Conservation (phyloP, 2,888 invertebrate species). For the Trissolcus japonicus region DNA sequence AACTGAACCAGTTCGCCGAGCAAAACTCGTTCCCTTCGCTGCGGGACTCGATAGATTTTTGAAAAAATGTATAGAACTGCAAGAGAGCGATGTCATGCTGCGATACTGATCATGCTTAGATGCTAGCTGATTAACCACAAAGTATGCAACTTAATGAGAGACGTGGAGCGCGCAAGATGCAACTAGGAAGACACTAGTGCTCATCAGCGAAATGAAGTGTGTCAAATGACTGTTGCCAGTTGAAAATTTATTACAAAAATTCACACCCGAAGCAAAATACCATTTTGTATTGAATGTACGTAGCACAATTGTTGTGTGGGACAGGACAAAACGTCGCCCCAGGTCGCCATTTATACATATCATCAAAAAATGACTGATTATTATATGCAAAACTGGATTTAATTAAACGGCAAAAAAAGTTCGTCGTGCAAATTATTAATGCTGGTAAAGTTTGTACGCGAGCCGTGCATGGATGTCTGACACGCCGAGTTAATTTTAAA, state of each 20-base stretch:
- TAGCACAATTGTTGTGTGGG: neutral
- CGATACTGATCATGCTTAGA: neutral
- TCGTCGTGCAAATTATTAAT: neutral
- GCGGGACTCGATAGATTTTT: too few species aligned
- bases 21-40: too few species aligned
- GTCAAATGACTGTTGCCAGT: conserved; percentile 14
- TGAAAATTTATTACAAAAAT: conserved; percentile 17
- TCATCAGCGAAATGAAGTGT: conserved; percentile 37
- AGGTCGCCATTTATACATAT: too few species aligned
- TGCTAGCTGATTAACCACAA: conserved; percentile 3
- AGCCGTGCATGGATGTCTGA: conserved; percentile 12
- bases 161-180: conserved; percentile 20
- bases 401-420: conserved; percentile 2
- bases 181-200: conserved; percentile 28
- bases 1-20: too few species aligned
- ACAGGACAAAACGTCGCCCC: neutral
- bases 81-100: too few species aligned
- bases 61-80: too few species aligned
- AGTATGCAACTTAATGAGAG: conserved; percentile 22
- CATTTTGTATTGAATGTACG: too few species aligned
- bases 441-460: neutral
- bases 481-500: conserved; percentile 28
- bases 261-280: neutral
- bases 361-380: neutral
- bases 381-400: neutral